Conservation (phyloP, 2,113 vertebrate species). For the Suricata suricatta region DNA sequence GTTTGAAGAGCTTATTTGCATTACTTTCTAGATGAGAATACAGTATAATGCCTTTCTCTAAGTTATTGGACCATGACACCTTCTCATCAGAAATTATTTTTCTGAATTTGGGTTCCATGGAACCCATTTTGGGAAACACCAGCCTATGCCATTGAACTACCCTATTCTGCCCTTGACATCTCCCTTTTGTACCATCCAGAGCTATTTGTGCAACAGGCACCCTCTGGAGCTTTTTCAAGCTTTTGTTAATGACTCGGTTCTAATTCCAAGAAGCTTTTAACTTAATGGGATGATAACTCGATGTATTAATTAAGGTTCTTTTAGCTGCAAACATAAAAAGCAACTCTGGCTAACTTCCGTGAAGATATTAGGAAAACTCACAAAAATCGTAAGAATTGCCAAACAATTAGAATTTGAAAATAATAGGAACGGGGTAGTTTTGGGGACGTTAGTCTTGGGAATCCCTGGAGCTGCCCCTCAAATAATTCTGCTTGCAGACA, state of each 20-base stretch:
- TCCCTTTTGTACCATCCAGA: not conserved
- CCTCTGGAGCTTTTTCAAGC: not conserved
- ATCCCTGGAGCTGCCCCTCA: not conserved
- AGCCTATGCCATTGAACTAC: not conserved
- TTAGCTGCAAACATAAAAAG: conserved; percentile 3
- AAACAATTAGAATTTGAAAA: conserved; percentile 27
- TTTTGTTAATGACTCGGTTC: conserved; percentile 23
- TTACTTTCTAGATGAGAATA: not conserved
- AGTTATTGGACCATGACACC: not conserved
- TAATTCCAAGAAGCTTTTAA: conserved; percentile 50
- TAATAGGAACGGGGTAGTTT: not conserved
- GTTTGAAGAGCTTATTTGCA: not conserved
- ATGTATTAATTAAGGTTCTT: conserved; percentile 34
- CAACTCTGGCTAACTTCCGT: not conserved
- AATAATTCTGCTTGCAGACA: not conserved
- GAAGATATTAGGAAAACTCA: not conserved
- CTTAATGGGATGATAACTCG: conserved; percentile 42
- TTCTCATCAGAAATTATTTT: not conserved
- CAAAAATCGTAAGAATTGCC: not conserved
- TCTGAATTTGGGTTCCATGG: not conserved
- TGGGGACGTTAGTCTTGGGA: not conserved
- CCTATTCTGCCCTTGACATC: not conserved
- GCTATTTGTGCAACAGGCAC: not conserved
- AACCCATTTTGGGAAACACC: not conserved
- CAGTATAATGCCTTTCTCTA: not conserved